Evolutionary conservation across 2,113 vertebrate genomes (phyloP).

Genomic region (Scytalopus superciliaris): DNA sequence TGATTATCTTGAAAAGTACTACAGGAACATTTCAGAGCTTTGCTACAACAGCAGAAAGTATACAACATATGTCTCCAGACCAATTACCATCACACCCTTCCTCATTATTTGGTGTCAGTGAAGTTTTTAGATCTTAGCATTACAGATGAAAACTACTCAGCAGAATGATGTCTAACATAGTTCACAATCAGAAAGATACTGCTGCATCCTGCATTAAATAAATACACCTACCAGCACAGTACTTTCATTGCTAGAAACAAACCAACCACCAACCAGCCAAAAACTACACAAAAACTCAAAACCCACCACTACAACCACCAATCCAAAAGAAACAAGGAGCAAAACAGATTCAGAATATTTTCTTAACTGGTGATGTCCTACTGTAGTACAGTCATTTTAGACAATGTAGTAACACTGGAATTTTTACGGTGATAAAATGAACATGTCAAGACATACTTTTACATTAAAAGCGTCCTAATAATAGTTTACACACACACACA

Average conservation of each 20-base stretch:
- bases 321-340: neutral
- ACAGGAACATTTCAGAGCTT: neutral
- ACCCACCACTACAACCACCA: neutral
- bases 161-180: neutral
- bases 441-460: neutral
- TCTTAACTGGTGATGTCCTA: neutral
- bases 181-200: neutral
- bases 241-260: neutral
- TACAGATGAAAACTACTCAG: neutral
- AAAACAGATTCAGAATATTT: neutral
- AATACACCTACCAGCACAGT: neutral
- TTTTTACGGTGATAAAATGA: neutral
- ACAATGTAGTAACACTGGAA: neutral
- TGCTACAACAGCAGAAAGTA: neutral
- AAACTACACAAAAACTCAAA: neutral
- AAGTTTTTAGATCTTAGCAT: neutral
- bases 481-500: neutral
- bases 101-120: neutral
- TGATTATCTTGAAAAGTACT: constrained; percentile 22
- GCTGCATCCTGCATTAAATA: neutral
- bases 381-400: neutral
- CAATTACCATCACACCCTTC: neutral
- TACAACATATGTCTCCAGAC: neutral
- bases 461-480: neutral
- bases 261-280: neutral